phyloP scores from a whole-genome alignment of 92 coral and sea anemone genomes.

The Bergia sp. region DNA sequence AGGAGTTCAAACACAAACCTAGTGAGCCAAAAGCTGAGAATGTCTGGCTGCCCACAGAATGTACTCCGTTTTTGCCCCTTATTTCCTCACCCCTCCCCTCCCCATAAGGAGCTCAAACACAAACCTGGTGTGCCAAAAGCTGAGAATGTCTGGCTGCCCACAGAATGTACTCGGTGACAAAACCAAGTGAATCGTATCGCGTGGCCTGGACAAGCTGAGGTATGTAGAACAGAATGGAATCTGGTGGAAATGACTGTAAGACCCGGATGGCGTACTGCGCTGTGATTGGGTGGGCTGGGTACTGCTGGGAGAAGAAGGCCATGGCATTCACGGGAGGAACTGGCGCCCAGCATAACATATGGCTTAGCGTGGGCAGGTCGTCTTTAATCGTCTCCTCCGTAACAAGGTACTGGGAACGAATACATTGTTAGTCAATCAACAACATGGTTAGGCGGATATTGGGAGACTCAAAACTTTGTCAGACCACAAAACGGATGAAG shows the following conservation, averaged over 20 bases:
- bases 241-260: conserved; percentile 97
- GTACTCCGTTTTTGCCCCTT: too few relatives aligned
- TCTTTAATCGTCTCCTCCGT: conserved; percentile 85
- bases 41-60: conserved; percentile 92
- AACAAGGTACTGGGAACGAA: conserved; percentile 72
- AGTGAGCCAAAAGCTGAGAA: conserved; percentile 94
- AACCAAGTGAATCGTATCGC: conserved; percentile 94
- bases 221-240: conserved; percentile 89
- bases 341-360: conserved; percentile 96
- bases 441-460: too few relatives aligned
- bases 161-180: conserved; percentile 92
- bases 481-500: too few relatives aligned
- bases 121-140: conserved; percentile 97
- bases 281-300: conserved; percentile 94
- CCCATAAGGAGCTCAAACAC: not conserved
- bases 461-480: too few relatives aligned
- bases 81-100: too few relatives aligned
- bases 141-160: conserved; percentile 99
- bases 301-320: conserved; percentile 97
- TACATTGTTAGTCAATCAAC: not conserved
- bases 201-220: conserved; percentile 97
- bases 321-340: conserved; percentile 96
- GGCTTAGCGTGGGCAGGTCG: conserved; percentile 90
- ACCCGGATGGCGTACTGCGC: conserved; percentile 98
- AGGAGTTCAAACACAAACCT: conserved; percentile 55